phyloP scores from a whole-genome alignment of 2,888 invertebrate species.

The Volucella bombylans region DNA sequence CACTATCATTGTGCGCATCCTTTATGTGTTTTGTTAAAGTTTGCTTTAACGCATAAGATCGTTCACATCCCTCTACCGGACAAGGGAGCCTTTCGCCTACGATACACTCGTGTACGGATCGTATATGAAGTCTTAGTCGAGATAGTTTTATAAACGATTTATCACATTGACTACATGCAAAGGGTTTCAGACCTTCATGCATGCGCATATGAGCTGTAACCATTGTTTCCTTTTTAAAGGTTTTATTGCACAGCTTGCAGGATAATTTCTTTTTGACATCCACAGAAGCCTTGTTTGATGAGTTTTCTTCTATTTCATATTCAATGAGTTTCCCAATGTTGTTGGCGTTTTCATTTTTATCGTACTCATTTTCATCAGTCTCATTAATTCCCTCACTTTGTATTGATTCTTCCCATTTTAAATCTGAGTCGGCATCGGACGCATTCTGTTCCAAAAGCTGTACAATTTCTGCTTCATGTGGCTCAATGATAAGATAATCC shows the following conservation, averaged over 20 bases:
- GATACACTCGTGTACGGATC: conserved; percentile 79
- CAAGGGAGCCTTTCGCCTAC: conserved; percentile 75
- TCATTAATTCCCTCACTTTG: no score
- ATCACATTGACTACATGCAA: conserved; percentile 79
- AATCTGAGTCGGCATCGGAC: no score
- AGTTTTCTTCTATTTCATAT: conserved; percentile 73
- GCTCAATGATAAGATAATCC: not conserved
- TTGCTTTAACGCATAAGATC: conserved; percentile 79
- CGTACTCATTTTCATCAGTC: conserved; percentile 9
- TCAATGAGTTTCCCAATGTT: conserved; percentile 65
- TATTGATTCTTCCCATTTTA: no score
- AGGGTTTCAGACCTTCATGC: conserved; percentile 80
- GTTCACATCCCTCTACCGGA: conserved; percentile 79
- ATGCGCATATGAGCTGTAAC: conserved; percentile 80
- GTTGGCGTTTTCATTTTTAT: conserved; percentile 73
- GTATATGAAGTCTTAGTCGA: conserved; percentile 79
- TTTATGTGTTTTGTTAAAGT: conserved; percentile 79
- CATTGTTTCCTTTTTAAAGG: conserved; percentile 79
- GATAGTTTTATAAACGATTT: conserved; percentile 80
- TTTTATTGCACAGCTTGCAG: conserved; percentile 80
- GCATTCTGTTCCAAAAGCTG: no score
- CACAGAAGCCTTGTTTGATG: conserved; percentile 77
- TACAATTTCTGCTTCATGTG: no score
- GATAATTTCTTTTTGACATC: conserved; percentile 78
- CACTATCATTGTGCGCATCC: conserved; percentile 77